Evolutionary conservation across 2,888 invertebrate genomes (phyloP).

Genomic region (Cosmia pyralina): DNA sequence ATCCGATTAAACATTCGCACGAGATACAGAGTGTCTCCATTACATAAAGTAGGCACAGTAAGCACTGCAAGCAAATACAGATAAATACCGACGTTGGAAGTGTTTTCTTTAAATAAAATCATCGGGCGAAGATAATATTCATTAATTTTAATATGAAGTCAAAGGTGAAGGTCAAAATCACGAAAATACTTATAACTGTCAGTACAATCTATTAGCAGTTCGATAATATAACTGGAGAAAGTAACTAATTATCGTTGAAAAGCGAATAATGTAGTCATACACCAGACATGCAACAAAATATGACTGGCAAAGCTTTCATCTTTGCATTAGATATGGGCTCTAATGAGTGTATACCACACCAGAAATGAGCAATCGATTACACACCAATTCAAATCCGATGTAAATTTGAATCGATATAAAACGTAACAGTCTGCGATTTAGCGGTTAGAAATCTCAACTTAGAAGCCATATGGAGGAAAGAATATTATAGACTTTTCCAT

Average conservation of each 20-base stretch:
- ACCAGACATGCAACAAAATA: slow-evolving; percentile 70
- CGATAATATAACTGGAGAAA: slow-evolving; percentile 73
- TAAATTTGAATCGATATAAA: slow-evolving; percentile 56
- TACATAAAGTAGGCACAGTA: not conserved
- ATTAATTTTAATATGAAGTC: slow-evolving; percentile 27
- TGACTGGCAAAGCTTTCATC: slow-evolving; percentile 73
- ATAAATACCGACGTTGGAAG: slow-evolving; percentile 1
- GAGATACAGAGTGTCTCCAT: slow-evolving; percentile 8
- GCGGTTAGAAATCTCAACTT: slow-evolving; percentile 77
- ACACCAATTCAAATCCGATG: slow-evolving; percentile 52
- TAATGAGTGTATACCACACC: slow-evolving; percentile 64
- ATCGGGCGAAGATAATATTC: not conserved
- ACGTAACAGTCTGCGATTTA: slow-evolving; percentile 55
- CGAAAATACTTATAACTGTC: slow-evolving; percentile 47
- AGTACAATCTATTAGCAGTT: slow-evolving; percentile 68
- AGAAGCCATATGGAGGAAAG: slow-evolving; percentile 69
- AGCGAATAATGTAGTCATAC: slow-evolving; percentile 72
- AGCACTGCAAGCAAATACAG: slow-evolving; percentile 15
- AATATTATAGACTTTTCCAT: slow-evolving; percentile 59
- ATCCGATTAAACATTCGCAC: slow-evolving; percentile 11
- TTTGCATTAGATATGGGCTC: slow-evolving; percentile 63
- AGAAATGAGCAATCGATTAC: slow-evolving; percentile 62
- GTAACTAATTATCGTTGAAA: slow-evolving; percentile 77
- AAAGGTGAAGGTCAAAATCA: slow-evolving; percentile 39
- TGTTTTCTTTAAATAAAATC: slow-evolving; percentile 18